Evolutionary conservation across 2,888 invertebrate species (phyloP), one percentile per base, ranked within the genome.

Genomic region (Cartodere bifasciata): DNA sequence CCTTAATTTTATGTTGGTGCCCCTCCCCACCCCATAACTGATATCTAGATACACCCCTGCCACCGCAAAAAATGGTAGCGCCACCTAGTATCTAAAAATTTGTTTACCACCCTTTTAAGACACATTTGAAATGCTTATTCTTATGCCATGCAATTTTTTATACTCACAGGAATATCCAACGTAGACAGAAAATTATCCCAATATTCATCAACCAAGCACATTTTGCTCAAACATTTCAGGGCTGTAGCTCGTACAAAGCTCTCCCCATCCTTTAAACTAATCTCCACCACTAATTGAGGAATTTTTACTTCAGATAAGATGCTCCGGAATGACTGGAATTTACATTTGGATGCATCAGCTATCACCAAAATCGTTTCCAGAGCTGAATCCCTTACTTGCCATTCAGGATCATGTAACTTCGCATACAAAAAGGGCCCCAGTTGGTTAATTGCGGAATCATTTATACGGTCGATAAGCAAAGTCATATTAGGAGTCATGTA

Each of bases 381-480:
- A 0, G 81, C 75, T 3, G 78, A 78, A 44, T 86, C 85, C 21
- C 83, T 65, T 2, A 85, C 72, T 54, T 85, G 84, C 86, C 85
- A 86, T 28, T 73, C 65, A 3, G 65, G 56, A 48, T 82, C 81
- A 42, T 80, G 75, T 50, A 83, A 61, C 49, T 80, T 75, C 52
- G 69, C 68, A 28, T 69, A 70, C 4, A 86, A 65, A 7, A 80
- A 68, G 7, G 70, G 67, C 1, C 78, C 80, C 5, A 84, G 56
- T 35, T 71, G 68, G 36, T 72, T 66, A 53, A 81, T 68, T 13
- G 58, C 53, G 0, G 74, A 70, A 2, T 75, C 74, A 2, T 70
- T 66, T 29, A 72, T 63, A 11, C 72, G 67, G 45, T 83, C 79
- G 37, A 81, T 64, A 4, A 85, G 59, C 14, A 85, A 53, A 0